phyloP scores from a whole-genome alignment of 2,888 invertebrate genomes.

The Clusia tigrina region DNA sequence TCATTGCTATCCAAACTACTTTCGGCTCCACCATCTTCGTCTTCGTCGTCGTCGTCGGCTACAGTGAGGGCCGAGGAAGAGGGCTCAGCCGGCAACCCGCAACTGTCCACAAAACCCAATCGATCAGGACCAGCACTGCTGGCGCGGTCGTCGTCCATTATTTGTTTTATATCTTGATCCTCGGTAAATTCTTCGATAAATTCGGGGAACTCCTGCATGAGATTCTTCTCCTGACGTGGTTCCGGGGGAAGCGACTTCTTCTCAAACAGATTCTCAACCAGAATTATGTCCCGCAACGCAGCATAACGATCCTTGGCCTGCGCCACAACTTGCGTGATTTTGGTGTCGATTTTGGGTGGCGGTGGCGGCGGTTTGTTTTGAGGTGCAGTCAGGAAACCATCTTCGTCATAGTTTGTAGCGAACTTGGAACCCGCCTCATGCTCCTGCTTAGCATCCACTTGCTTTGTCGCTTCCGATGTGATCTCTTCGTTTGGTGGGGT shows the following conservation, averaged over 20 bases:
- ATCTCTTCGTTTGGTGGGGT: constrained; percentile 38
- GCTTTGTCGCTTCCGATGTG: not conserved
- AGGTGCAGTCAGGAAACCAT: constrained; percentile 30
- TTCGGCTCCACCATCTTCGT: constrained; percentile 51
- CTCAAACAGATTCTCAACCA: constrained; percentile 69
- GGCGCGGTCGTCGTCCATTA: constrained; percentile 60
- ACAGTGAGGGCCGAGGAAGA: constrained; percentile 56
- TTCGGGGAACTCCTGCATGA: constrained; percentile 55
- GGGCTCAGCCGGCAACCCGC: constrained; percentile 52
- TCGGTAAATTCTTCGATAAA: constrained; percentile 59
- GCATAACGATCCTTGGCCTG: constrained; percentile 79
- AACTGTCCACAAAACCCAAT: constrained; percentile 51
- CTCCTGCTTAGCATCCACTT: not conserved
- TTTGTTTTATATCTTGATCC: constrained; percentile 67
- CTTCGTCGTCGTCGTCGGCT: constrained; percentile 55
- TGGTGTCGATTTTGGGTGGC: constrained; percentile 65
- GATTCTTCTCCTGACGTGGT: constrained; percentile 42
- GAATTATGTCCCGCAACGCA: constrained; percentile 79
- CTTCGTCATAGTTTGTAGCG: constrained; percentile 57
- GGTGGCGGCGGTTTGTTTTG: constrained; percentile 43
- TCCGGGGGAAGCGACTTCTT: constrained; percentile 56
- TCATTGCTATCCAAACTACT: constrained; percentile 60
- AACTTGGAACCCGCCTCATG: constrained; percentile 55
- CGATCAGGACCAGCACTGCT: constrained; percentile 53
- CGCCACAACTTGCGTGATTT: constrained; percentile 65